These are phyloP conservation scores for Monochamus alternatus DNA, from an alignment of 2,888 invertebrate species.

Conservation along the genomic window DNA sequence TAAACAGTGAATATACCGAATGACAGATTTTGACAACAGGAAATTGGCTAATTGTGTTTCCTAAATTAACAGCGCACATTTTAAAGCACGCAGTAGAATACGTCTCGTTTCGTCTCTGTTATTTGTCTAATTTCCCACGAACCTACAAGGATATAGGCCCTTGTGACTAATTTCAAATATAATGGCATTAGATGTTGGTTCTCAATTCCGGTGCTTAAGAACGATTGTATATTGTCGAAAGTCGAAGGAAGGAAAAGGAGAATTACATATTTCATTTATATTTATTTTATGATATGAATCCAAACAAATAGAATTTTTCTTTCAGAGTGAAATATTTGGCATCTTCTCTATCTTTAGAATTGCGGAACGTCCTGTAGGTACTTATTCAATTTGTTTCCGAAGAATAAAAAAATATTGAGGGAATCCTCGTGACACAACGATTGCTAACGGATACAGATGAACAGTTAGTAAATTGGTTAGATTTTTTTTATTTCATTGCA, in stretches of 20 bases:
- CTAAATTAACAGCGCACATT: slow-evolving; percentile 11
- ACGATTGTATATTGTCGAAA: not conserved
- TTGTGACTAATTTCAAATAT: slow-evolving; percentile 25
- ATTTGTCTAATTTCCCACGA: slow-evolving; percentile 30
- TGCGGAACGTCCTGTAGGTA: too few species aligned
- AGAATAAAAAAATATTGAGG: too few species aligned
- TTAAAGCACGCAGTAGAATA: not conserved
- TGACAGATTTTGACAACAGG: slow-evolving; percentile 20
- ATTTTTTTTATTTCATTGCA: too few species aligned
- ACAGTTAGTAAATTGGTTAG: too few species aligned
- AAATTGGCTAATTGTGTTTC: slow-evolving; percentile 27
- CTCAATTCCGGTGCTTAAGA: slow-evolving; percentile 14
- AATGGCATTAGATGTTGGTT: slow-evolving; percentile 18
- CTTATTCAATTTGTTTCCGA: too few species aligned
- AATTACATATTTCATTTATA: not conserved
- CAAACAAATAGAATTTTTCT: too few species aligned
- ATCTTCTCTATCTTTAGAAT: too few species aligned
- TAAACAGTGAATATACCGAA: not conserved
- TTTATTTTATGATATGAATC: not conserved
- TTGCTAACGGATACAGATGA: too few species aligned
- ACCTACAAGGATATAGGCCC: slow-evolving; percentile 26
- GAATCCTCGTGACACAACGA: too few species aligned
- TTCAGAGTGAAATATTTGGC: too few species aligned
- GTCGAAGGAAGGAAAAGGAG: not conserved
- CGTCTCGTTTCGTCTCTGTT: slow-evolving; percentile 9